A percentile compares a stretch with the other conserved stretches of the same genome.
These are phyloP conservation scores for Illadopsis cleaveri DNA, from an alignment of 2,113 vertebrate genomes.

Conservation along the genomic window DNA sequence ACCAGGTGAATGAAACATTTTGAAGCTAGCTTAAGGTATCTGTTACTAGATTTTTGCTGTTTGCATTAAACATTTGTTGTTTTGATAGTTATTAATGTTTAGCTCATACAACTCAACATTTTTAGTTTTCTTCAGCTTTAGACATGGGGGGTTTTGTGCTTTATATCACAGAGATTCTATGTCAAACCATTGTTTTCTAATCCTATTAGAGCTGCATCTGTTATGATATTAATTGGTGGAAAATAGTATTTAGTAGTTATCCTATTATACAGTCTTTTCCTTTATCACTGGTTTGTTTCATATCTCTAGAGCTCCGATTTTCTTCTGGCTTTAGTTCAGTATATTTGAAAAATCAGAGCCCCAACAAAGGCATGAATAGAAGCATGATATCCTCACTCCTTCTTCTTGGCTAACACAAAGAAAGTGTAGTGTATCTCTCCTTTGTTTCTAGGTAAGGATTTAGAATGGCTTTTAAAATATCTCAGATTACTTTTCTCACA, in stretches of 20 bases:
- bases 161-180: not conserved
- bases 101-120: not conserved
- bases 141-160: not conserved
- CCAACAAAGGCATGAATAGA: slow-evolving; percentile 49
- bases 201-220: slow-evolving; percentile 11
- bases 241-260: slow-evolving; percentile 52
- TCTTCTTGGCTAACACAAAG: slow-evolving; percentile 27
- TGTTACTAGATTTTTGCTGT: not conserved
- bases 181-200: slow-evolving; percentile 15
- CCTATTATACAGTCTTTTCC: slow-evolving; percentile 31
- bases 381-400: not conserved
- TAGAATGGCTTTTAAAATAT: slow-evolving; percentile 59
- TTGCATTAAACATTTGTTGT: not conserved
- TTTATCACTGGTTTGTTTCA: slow-evolving; percentile 22
- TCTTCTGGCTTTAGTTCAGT: slow-evolving; percentile 44
- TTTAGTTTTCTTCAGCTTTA: not conserved
- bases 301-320: slow-evolving; percentile 46
- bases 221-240: slow-evolving; percentile 30
- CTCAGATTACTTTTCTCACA: slow-evolving; percentile 47
- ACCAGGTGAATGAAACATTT: not conserved
- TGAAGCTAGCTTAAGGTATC: not conserved
- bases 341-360: slow-evolving; percentile 37
- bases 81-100: not conserved
- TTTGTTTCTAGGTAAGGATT: slow-evolving; percentile 54
- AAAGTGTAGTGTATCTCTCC: not conserved